Conservation (phyloP, 2,888 invertebrate genomes). For the Tetranychus truncatus region DNA sequence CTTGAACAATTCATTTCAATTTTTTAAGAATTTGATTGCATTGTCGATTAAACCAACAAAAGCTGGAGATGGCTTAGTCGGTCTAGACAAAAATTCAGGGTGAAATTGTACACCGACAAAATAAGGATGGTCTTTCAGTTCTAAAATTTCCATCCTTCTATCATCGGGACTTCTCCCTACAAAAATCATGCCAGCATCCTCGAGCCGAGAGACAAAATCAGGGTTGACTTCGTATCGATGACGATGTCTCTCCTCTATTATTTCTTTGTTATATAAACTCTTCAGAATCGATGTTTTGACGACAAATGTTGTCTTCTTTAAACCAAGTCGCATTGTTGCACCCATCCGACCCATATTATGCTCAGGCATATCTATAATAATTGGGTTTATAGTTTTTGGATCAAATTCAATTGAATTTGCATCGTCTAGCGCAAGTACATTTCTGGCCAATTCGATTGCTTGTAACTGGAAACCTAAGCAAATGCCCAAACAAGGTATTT, state of each 20-base stretch:
- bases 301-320: conserved; percentile 63
- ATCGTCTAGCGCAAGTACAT: conserved; percentile 51
- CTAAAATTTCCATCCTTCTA: conserved; percentile 81
- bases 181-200: conserved; percentile 65
- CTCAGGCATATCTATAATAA: conserved; percentile 97
- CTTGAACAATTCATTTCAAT: no score
- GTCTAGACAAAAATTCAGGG: conserved; percentile 86
- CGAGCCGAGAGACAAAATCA: conserved; percentile 53
- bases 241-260: conserved; percentile 80
- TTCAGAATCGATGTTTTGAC: conserved; percentile 7
- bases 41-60: conserved; percentile 64
- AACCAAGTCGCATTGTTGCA: conserved; percentile 95
- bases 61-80: conserved; percentile 76
- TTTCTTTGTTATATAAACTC: conserved; percentile 53
- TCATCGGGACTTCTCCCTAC: conserved; percentile 46
- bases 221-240: conserved; percentile 97
- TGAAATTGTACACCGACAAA: conserved; percentile 93
- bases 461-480: conserved; percentile 95
- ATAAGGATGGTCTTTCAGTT: conserved; percentile 66
- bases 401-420: conserved; percentile 76
- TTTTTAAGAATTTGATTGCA: no score
- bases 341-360: conserved; percentile 74
- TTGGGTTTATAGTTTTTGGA: conserved; percentile 33
- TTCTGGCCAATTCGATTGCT: conserved; percentile 80
- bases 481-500: conserved; percentile 81